Percentiles rank a stretch among this genome's conserved stretches.
phyloP scores from a whole-genome alignment of 1,140 invertebrate genomes.

The Drosophila tani region DNA sequence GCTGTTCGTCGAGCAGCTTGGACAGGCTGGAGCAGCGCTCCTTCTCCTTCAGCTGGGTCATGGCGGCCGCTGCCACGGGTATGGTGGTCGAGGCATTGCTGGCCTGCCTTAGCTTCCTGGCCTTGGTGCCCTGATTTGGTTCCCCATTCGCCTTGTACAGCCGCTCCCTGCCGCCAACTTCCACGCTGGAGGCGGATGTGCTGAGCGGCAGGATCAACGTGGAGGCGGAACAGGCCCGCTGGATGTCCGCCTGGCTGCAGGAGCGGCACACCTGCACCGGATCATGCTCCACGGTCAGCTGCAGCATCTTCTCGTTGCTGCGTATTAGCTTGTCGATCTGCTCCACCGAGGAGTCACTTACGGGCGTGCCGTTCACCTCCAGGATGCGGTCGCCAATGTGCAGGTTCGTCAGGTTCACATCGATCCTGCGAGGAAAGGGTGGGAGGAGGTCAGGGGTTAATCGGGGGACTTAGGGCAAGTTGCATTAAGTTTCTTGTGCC shows the following conservation, averaged over 20 bases:
- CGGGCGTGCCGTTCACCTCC: conserved; percentile 95
- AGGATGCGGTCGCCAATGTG: conserved; percentile 96
- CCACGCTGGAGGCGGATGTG: conserved; percentile 77
- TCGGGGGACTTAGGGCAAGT: not conserved
- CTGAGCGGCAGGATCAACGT: conserved; percentile 69
- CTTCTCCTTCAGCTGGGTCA: conserved; percentile 86
- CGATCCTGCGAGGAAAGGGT: conserved; percentile 88
- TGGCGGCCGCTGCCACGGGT: conserved; percentile 10
- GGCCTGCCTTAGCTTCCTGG: conserved; percentile 59
- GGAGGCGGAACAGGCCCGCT: conserved; percentile 66
- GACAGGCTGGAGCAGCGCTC: conserved; percentile 95
- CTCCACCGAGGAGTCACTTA: conserved; percentile 90
- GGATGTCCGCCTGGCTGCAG: conserved; percentile 79
- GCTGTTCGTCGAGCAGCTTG: conserved; percentile 89
- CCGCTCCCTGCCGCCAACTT: conserved; percentile 65
- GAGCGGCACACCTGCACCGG: conserved; percentile 89
- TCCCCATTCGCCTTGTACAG: conserved; percentile 55
- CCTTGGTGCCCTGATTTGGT: conserved; percentile 30
- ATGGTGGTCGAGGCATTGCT: conserved; percentile 35
- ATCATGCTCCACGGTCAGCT: conserved; percentile 94
- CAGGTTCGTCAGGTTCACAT: conserved; percentile 92
- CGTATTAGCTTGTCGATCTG: conserved; percentile 91
- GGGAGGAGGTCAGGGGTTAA: not conserved
- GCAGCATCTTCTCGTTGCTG: conserved; percentile 90
- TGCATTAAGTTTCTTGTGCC: not conserved